phyloP scores from a whole-genome alignment of 1,140 invertebrate genomes.

The Notospermus geniculatus region DNA sequence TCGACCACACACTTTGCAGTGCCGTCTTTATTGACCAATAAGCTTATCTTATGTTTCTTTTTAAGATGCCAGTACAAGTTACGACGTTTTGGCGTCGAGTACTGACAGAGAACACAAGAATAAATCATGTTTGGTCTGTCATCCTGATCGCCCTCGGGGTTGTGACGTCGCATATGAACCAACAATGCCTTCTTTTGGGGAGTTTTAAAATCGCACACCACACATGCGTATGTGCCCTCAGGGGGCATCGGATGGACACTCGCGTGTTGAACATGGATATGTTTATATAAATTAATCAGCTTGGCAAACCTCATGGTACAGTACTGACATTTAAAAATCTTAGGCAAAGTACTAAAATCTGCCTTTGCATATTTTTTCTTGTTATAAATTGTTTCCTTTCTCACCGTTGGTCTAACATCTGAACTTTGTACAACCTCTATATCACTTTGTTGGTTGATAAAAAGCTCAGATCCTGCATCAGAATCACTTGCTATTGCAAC shows the following conservation, averaged over 20 bases:
- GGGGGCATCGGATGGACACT: slow-evolving; percentile 37
- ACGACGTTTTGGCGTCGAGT: slow-evolving; percentile 43
- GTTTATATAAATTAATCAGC: slow-evolving; percentile 52
- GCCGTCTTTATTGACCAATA: slow-evolving; percentile 45
- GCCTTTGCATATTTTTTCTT: slow-evolving; percentile 24
- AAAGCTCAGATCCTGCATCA: too few relatives aligned
- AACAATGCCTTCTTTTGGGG: slow-evolving; percentile 47
- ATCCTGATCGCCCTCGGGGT: slow-evolving; percentile 13
- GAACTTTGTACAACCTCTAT: not conserved
- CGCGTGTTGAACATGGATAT: slow-evolving; percentile 48
- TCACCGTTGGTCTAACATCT: not conserved
- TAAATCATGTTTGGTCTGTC: slow-evolving; percentile 39
- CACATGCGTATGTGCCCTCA: slow-evolving; percentile 40
- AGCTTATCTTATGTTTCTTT: slow-evolving; percentile 51
- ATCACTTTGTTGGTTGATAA: not conserved
- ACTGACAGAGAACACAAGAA: slow-evolving; percentile 50
- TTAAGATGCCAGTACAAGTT: slow-evolving; percentile 52
- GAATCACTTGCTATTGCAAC: too few relatives aligned
- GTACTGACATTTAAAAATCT: slow-evolving; percentile 53
- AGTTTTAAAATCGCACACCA: slow-evolving; percentile 51
- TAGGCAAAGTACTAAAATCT: slow-evolving; percentile 42
- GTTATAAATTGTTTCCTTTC: not conserved
- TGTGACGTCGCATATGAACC: slow-evolving; percentile 53
- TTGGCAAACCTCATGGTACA: slow-evolving; percentile 54
- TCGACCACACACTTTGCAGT: slow-evolving; percentile 40